Base-by-base conservation (phyloP, 2,797 vertebrate species). In the Muscicapa comitata region DNA sequence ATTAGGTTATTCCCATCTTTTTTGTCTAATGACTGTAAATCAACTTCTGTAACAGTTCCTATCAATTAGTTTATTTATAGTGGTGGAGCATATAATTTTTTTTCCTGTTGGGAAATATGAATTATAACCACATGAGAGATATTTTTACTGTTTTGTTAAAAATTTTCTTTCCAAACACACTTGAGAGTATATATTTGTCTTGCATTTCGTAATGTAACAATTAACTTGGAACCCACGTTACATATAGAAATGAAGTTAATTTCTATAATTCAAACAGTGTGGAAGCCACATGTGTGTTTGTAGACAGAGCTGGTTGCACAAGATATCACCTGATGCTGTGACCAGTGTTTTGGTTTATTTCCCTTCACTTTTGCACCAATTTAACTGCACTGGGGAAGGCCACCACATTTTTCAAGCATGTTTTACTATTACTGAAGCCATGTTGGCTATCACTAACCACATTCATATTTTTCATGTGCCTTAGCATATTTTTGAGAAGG, bases 321-420 rank as follows among this genome's bases (percentile, higher is more conserved):
- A 23, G 37, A 13, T 67, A 26, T 42, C 26, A 59, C 12, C 72
- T 68, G 24, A 24, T 73, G 14, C 17, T 43, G 28, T 83, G 14
- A 11, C 21, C 55, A n/a, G 12, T n/a, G 31, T 11, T 62, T 48
- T 48, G 31, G 7, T 23, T 37, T 7, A 37, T 11, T 68, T 48
- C 6, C 19, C 17, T 62, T 50, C 42, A 13, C 17, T 61, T 47
- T 54, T 45, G 17, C 47, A 16, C 7, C 33, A 55, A 4, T 28
- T 55, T 6, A 48, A 42, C 42, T 42, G 47, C 4, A 24, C 0
- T 62, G 48, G 21, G 62, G 55, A 62, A 68, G 35, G 26, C 9
- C 3, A 8, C 15, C 16, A 10, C 3, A n/a, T 55, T 48, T 63
- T 26, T 29, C 28, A 48, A 13, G 11, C 6, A 14, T 2, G 1